Percentiles rank a stretch among this genome's conserved stretches.
phyloP scores from a whole-genome alignment of 2,113 vertebrate genomes.

The Marmota monax region DNA sequence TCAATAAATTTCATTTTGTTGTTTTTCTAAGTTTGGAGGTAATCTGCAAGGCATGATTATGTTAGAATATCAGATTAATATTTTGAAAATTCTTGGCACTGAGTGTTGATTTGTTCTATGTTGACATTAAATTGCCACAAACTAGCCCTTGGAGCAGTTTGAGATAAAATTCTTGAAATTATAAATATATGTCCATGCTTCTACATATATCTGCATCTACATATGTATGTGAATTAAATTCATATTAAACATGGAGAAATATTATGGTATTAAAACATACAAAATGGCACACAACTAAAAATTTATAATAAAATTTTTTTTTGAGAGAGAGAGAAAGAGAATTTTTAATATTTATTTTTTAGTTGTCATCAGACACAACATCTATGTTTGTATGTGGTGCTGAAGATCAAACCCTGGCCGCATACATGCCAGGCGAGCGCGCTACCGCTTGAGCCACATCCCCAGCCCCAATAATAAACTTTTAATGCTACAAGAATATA shows the following conservation, averaged over 20 bases:
- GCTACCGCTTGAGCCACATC: too few species aligned
- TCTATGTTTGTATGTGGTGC: too few species aligned
- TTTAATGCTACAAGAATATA: conserved; percentile 20
- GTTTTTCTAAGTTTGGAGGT: conserved; percentile 19
- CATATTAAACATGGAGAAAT: conserved; percentile 10
- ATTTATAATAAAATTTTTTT: not conserved
- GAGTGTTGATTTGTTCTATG: not conserved
- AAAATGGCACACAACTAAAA: conserved; percentile 1
- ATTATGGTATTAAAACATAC: not conserved
- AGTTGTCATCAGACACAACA: too few species aligned
- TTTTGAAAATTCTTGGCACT: conserved; percentile 44
- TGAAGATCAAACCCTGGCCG: too few species aligned
- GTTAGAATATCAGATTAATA: not conserved
- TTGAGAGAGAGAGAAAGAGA: too few species aligned
- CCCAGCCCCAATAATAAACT: not conserved
- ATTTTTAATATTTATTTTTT: too few species aligned
- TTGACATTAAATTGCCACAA: not conserved
- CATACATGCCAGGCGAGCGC: too few species aligned
- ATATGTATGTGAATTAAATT: not conserved
- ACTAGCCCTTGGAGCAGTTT: not conserved
- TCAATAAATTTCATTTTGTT: conserved; percentile 48
- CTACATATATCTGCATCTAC: not conserved
- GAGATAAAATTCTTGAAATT: not conserved
- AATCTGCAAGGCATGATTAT: not conserved
- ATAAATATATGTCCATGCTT: not conserved